Evolutionary conservation across 2,888 invertebrate genomes (phyloP).

Genomic region (Eudasyphora cyanicolor): DNA sequence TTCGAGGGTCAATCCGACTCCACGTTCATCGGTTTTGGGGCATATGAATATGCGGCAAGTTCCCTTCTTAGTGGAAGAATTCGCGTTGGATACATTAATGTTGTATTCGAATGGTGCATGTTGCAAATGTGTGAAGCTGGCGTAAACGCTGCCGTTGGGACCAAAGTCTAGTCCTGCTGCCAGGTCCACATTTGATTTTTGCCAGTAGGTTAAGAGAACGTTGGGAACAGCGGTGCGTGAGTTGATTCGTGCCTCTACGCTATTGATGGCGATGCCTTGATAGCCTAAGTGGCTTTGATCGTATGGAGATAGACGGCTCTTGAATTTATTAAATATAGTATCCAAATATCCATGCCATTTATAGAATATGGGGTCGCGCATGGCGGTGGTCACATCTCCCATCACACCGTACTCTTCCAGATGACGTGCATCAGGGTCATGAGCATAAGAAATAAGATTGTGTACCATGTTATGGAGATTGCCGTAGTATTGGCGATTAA

Average conservation of each 20-base stretch:
- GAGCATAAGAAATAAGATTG: constrained; percentile 86
- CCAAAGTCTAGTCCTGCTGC: constrained; percentile 91
- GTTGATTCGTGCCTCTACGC: constrained; percentile 60
- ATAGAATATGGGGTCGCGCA: constrained; percentile 93
- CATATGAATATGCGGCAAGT: constrained; percentile 86
- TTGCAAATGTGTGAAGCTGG: constrained; percentile 89
- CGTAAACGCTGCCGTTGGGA: constrained; percentile 86
- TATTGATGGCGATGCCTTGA: constrained; percentile 67
- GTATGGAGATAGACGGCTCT: constrained; percentile 83
- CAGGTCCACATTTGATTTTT: constrained; percentile 88
- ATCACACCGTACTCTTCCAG: constrained; percentile 89
- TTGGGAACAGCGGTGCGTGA: constrained; percentile 57
- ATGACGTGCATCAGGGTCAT: constrained; percentile 87
- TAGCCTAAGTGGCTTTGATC: constrained; percentile 74
- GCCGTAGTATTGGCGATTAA: constrained; percentile 87
- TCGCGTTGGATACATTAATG: constrained; percentile 84
- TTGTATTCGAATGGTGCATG: constrained; percentile 86
- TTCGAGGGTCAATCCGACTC: constrained; percentile 81
- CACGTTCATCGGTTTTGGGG: constrained; percentile 85
- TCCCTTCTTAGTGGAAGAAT: constrained; percentile 80
- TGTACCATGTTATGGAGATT: constrained; percentile 92
- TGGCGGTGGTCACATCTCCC: constrained; percentile 90
- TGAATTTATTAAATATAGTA: constrained; percentile 87
- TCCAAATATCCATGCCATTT: constrained; percentile 91
- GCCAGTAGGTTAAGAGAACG: constrained; percentile 85